Base-by-base conservation (phyloP, 2,888 invertebrate species). In the Mongoloraphidia duomilia region DNA sequence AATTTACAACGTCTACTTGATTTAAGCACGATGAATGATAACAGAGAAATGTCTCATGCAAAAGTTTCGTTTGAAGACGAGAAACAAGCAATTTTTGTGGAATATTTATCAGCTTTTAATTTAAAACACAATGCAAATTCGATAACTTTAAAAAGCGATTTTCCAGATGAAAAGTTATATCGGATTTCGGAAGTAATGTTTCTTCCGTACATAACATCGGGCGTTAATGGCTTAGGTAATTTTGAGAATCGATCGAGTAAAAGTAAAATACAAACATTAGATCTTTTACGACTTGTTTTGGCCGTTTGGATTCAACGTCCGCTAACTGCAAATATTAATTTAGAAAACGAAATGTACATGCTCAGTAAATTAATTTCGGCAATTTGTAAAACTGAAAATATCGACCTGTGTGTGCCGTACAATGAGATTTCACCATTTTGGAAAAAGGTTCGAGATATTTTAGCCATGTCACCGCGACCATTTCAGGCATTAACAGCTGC, bases 381-480 rank as follows among this genome's bases (percentile, higher is more conserved):
- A 17, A 68, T 89, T 49, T 82, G 84, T 55, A 75, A 75, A 56
- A 69, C 79, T 45, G 73, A 76, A 42, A 75, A 79, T 59, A 61
- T 64, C 11, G 75, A 79, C 49, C 72, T 77, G 6, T 66, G 72
- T 33, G 77, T 77, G 17, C 79, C 77, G 48, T 82, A 83, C 55
- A 84, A 82, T 60, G 76, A 79, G 53, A 72, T 79, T 17, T 89
- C 86, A 0, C 69, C 75, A 0, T 92, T 90, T 85, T 94, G 93
- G 93, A 79, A 80, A 58, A 72, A 75, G 49, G 77, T 91, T 41
- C 75, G 91, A 34, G 79, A 79, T 54, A 70, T 80, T 50, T 70
- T 93, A 51, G 73, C 80, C 2, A 80, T 85, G 51, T 84, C 86
- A 57, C 70, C 77, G 0, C 81, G 84, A 61, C 84, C 87, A 9